A percentile compares a stretch with the other conserved stretches of the same genome.
Evolutionary conservation across 1,140 invertebrate genomes (phyloP).

Genomic region (Helicorthomorpha holstii): DNA sequence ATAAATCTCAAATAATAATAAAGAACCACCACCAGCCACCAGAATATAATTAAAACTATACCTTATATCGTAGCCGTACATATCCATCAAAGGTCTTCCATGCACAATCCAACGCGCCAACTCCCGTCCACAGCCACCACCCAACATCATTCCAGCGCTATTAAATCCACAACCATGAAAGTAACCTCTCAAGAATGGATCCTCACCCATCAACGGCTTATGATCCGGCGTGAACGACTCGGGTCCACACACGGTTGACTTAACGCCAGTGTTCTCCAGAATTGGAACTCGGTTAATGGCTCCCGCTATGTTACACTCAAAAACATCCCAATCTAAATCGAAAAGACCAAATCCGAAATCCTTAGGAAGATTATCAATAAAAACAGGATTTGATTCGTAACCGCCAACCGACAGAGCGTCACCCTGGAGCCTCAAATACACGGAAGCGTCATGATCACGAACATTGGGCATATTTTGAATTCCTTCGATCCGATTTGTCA

Average conservation of each 20-base stretch:
- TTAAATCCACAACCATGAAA: slow-evolving; percentile 77
- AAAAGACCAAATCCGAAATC: slow-evolving; percentile 66
- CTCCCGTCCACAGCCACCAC: slow-evolving; percentile 65
- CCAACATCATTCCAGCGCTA: slow-evolving; percentile 76
- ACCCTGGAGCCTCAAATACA: slow-evolving; percentile 70
- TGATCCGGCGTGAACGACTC: slow-evolving; percentile 83
- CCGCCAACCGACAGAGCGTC: slow-evolving; percentile 66
- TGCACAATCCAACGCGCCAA: slow-evolving; percentile 64
- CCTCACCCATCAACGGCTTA: slow-evolving; percentile 60
- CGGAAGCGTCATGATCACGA: slow-evolving; percentile 59
- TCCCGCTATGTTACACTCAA: slow-evolving; percentile 51
- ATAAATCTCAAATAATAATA: no score
- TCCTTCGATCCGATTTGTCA: slow-evolving; percentile 53
- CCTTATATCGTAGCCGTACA: slow-evolving; percentile 70
- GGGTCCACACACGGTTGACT: slow-evolving; percentile 47
- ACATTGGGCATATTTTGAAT: slow-evolving; percentile 58
- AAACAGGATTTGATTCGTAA: slow-evolving; percentile 65
- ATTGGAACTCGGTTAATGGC: slow-evolving; percentile 53
- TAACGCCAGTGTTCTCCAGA: slow-evolving; percentile 54
- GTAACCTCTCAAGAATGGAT: slow-evolving; percentile 36
- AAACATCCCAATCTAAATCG: slow-evolving; percentile 70
- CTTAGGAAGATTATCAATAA: slow-evolving; percentile 50
- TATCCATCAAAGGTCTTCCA: slow-evolving; percentile 60
- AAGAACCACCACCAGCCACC: no score
- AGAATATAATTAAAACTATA: slow-evolving; percentile 25